These are phyloP conservation scores for Drosophila ustulata DNA, from an alignment of 2,888 invertebrate species.

Conservation along the genomic window DNA sequence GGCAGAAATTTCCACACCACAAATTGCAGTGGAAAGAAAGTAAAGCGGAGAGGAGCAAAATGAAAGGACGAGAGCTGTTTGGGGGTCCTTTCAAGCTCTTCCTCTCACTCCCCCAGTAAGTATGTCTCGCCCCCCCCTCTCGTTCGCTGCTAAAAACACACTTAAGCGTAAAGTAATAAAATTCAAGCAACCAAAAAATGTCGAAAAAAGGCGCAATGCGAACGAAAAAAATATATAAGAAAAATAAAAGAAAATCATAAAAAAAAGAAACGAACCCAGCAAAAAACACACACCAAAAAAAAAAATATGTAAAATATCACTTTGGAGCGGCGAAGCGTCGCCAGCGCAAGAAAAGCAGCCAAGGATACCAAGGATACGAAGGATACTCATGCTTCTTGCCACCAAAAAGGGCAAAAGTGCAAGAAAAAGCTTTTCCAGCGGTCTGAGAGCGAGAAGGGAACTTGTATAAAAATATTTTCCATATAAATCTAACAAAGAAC, in stretches of 20 bases:
- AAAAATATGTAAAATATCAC: constrained; percentile 78
- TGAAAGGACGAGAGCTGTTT: neutral
- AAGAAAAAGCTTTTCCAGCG: constrained; percentile 57
- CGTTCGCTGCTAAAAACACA: constrained; percentile 60
- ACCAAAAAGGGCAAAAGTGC: constrained; percentile 61
- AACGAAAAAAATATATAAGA: constrained; percentile 15
- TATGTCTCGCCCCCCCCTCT: neutral
- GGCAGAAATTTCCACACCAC: constrained; percentile 37
- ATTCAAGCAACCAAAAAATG: constrained; percentile 78
- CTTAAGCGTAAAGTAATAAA: constrained; percentile 80
- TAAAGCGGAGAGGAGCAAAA: neutral
- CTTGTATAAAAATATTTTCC: constrained; percentile 81
- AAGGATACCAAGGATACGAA: constrained; percentile 39
- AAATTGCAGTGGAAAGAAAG: constrained; percentile 47
- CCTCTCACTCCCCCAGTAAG: constrained; percentile 7
- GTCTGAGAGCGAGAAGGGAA: constrained; percentile 16
- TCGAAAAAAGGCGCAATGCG: constrained; percentile 48
- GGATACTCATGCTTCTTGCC: constrained; percentile 52
- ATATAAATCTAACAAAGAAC: constrained; percentile 82
- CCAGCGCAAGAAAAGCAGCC: constrained; percentile 36
- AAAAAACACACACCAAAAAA: constrained; percentile 2
- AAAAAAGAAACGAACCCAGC: constrained; percentile 39
- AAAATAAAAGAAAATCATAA: constrained; percentile 24
- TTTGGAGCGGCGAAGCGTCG: constrained; percentile 65
- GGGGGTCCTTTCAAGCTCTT: constrained; percentile 6